A percentile compares a stretch with the other conserved stretches of the same genome.
Evolutionary conservation across 2,888 invertebrate species (phyloP).

Genomic region (Danaus chrysippus): DNA sequence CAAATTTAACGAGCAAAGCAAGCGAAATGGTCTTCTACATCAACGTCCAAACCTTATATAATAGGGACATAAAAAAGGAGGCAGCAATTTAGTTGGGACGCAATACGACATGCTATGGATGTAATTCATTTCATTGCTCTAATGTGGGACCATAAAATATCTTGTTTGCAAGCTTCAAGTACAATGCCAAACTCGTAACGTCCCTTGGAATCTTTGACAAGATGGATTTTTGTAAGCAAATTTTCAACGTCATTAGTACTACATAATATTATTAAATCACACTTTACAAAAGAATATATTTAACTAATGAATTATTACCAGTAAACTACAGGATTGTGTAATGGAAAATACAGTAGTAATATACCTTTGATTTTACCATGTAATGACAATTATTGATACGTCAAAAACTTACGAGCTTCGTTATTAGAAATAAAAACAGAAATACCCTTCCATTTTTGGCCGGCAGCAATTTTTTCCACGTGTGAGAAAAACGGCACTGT

Average conservation of each 20-base stretch:
- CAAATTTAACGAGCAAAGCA: slow-evolving; percentile 2
- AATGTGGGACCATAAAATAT: slow-evolving; percentile 71
- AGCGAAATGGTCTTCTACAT: not conserved
- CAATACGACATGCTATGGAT: slow-evolving; percentile 55
- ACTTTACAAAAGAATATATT: not conserved
- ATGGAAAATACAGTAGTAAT: too few species aligned
- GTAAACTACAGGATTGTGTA: too few species aligned
- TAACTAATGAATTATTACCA: too few species aligned
- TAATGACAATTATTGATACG: too few species aligned
- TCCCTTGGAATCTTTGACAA: slow-evolving; percentile 51
- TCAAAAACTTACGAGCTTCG: not conserved
- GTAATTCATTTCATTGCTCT: slow-evolving; percentile 63
- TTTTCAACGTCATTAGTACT: not conserved
- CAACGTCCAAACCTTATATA: slow-evolving; percentile 13
- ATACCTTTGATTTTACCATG: too few species aligned
- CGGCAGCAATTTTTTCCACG: slow-evolving; percentile 42
- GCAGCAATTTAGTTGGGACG: slow-evolving; percentile 40
- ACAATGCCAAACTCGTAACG: slow-evolving; percentile 57
- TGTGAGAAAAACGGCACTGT: slow-evolving; percentile 48
- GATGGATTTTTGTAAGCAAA: too few species aligned
- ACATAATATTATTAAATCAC: not conserved
- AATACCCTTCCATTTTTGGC: slow-evolving; percentile 32
- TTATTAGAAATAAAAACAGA: slow-evolving; percentile 9
- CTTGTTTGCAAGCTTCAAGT: slow-evolving; percentile 63
- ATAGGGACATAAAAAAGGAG: slow-evolving; percentile 18